These are phyloP conservation scores for Arremon brunneinucha DNA, from an alignment of 2,797 vertebrate genomes.

Conservation along the genomic window DNA sequence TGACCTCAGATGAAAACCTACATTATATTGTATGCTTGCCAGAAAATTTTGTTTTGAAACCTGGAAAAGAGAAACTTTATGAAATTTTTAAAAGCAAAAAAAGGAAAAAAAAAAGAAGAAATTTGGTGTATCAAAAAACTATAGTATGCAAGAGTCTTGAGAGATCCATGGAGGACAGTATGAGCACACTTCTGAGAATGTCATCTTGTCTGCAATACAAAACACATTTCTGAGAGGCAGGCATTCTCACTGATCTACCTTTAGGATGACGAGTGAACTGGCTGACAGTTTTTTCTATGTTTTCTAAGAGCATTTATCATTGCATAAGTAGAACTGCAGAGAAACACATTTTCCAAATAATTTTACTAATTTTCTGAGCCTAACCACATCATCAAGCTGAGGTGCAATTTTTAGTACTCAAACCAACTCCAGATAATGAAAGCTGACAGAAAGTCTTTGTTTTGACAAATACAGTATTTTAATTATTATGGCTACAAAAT, in stretches of 20 bases:
- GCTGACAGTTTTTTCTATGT: background rate
- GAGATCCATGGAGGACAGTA: background rate
- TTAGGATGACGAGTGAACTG: background rate
- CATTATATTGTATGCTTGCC: background rate
- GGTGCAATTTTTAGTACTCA: background rate
- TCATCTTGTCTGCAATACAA: background rate
- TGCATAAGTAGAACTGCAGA: background rate
- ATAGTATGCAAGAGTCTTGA: background rate
- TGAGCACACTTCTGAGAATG: background rate
- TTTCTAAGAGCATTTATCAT: background rate
- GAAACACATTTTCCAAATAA: background rate
- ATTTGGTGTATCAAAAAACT: background rate
- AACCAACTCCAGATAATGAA: background rate
- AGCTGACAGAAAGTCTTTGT: background rate
- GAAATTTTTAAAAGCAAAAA: background rate
- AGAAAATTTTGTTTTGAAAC: background rate
- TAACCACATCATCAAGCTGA: background rate
- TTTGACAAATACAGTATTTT: background rate
- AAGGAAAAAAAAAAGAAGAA: accelerated
- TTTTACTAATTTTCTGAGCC: background rate
- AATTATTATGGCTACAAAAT: background rate
- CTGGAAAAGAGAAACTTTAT: accelerated
- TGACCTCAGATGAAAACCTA: background rate
- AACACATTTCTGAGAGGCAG: background rate
- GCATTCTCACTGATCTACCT: background rate